These are phyloP conservation scores for Catocala fraxini DNA, from an alignment of 2,888 invertebrate genomes.

Conservation along the genomic window DNA sequence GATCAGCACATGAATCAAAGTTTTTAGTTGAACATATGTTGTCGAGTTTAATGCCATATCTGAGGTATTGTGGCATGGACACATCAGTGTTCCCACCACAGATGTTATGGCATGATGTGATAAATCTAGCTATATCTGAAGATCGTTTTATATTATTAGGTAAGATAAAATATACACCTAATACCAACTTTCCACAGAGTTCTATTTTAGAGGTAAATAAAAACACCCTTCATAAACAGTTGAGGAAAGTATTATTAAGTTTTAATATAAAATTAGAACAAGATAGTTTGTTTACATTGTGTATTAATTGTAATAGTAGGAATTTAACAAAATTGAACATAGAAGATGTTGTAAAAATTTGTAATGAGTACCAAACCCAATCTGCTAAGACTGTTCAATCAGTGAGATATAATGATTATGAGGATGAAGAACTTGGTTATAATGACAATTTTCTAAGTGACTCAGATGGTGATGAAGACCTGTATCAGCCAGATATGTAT, in stretches of 20 bases:
- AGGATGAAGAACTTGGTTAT: slow-evolving; percentile 65
- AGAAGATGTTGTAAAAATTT: slow-evolving; percentile 67
- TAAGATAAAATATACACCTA: slow-evolving; percentile 85
- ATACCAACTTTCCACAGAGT: slow-evolving; percentile 83
- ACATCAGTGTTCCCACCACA: slow-evolving; percentile 89
- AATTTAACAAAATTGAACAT: slow-evolving; percentile 63
- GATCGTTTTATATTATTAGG: slow-evolving; percentile 69
- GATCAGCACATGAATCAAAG: slow-evolving; percentile 64
- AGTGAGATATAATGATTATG: slow-evolving; percentile 52
- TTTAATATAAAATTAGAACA: slow-evolving; percentile 89
- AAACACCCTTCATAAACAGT: slow-evolving; percentile 88
- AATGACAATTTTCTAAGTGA: slow-evolving; percentile 78
- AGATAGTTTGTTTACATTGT: slow-evolving; percentile 91
- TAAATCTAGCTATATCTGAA: slow-evolving; percentile 76
- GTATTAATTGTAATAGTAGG: slow-evolving; percentile 88
- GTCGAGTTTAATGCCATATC: slow-evolving; percentile 67
- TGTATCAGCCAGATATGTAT: slow-evolving; percentile 57
- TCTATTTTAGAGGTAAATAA: slow-evolving; percentile 87
- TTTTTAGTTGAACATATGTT: slow-evolving; percentile 72
- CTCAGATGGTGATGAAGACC: slow-evolving; percentile 75
- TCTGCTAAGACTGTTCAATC: slow-evolving; percentile 32
- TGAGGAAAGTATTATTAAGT: slow-evolving; percentile 89
- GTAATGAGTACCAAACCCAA: slow-evolving; percentile 58
- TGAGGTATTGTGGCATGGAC: slow-evolving; percentile 87
- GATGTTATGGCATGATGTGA: slow-evolving; percentile 78